phyloP scores from a whole-genome alignment of 2,113 vertebrate genomes.

The Ameiurus melas region DNA sequence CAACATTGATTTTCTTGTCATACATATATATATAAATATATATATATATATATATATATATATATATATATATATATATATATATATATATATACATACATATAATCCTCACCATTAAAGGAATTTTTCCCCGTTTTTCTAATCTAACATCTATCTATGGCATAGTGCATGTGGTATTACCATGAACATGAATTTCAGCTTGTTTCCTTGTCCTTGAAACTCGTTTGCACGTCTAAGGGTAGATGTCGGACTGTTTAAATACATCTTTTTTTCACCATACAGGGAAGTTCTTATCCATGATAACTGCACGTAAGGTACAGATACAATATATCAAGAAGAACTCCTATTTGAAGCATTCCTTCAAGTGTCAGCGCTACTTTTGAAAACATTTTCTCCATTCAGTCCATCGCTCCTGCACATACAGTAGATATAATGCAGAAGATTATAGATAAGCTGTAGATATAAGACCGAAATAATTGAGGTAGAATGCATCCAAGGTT shows the following conservation, averaged over 20 bases:
- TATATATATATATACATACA: too few species aligned
- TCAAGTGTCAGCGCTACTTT: background rate
- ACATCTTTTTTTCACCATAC: background rate
- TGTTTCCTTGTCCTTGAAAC: background rate
- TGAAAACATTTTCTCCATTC: background rate
- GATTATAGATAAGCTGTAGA: background rate
- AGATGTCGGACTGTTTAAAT: background rate
- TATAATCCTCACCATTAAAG: background rate
- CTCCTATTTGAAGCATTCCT: background rate
- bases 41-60: too few species aligned
- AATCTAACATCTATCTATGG: background rate
- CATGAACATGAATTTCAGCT: background rate
- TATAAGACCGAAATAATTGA: background rate
- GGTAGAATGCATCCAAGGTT: background rate
- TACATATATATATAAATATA: background rate
- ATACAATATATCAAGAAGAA: background rate
- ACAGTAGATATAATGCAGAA: background rate
- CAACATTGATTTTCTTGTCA: background rate
- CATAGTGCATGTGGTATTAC: background rate
- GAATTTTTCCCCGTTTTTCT: background rate
- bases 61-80: too few species aligned
- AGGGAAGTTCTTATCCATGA: background rate
- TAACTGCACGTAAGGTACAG: background rate
- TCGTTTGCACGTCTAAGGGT: background rate
- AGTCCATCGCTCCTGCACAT: conserved; percentile 16